A percentile compares a stretch with the other conserved stretches of the same genome.
Evolutionary conservation across 2,113 vertebrate species (phyloP).

Genomic region (Bettongia penicillata): DNA sequence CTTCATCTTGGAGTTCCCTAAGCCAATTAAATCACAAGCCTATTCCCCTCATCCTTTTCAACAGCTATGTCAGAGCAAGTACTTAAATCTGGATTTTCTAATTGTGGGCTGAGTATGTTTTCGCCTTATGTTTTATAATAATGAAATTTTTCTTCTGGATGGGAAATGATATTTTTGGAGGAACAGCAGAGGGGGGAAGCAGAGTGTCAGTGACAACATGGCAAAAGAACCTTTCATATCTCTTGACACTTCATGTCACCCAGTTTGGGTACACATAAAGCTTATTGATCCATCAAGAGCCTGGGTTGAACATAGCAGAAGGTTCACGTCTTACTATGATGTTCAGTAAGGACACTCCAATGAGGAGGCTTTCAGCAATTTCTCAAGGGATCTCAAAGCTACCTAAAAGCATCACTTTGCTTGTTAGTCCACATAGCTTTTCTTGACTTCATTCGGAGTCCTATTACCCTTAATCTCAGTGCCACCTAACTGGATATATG

Average conservation of each 20-base stretch:
- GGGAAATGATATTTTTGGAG: neutral
- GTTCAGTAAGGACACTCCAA: neutral
- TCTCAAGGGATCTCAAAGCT: conserved; percentile 31
- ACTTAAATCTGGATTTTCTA: neutral
- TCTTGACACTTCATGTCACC: neutral
- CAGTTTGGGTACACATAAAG: neutral
- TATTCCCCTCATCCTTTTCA: neutral
- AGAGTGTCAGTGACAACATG: neutral
- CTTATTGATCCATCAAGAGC: neutral
- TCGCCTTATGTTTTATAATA: neutral
- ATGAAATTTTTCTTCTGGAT: neutral
- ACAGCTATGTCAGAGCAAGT: neutral
- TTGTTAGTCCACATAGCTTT: neutral
- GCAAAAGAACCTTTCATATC: neutral
- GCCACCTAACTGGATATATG: neutral
- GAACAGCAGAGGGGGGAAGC: neutral
- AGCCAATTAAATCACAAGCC: neutral
- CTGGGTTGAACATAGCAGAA: neutral
- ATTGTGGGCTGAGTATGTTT: neutral
- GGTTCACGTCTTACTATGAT: neutral
- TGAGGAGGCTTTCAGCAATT: neutral
- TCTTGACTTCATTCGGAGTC: neutral
- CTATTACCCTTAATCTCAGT: neutral
- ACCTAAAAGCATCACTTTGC: conserved; percentile 13
- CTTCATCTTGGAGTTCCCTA: neutral